These are phyloP conservation scores for Nowickia ferox DNA, from an alignment of 2,888 invertebrate species.

Conservation along the genomic window DNA sequence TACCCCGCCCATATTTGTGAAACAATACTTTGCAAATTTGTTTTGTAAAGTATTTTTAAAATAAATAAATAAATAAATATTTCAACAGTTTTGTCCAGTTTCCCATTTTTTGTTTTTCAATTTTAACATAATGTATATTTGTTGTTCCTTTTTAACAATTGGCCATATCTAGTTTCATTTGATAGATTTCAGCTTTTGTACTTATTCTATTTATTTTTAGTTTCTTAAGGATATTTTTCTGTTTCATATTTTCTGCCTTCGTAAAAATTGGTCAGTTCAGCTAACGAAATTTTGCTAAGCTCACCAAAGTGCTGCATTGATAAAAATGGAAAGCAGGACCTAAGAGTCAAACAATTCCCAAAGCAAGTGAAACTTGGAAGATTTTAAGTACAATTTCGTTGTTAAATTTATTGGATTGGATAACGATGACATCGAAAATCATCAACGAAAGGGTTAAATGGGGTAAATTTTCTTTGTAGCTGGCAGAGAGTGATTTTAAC, in stretches of 20 bases:
- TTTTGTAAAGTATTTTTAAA: no score
- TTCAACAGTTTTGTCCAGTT: slow-evolving; percentile 33
- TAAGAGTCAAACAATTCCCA: slow-evolving; percentile 65
- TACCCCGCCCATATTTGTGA: no score
- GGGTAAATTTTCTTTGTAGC: slow-evolving; percentile 30
- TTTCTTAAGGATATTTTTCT: slow-evolving; percentile 47
- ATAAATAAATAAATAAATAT: slow-evolving; percentile 66
- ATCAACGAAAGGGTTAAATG: slow-evolving; percentile 61
- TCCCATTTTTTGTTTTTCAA: background rate
- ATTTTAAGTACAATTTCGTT: slow-evolving; percentile 60
- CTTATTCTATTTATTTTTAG: slow-evolving; percentile 31
- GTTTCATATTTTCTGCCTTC: background rate
- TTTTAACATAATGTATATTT: background rate
- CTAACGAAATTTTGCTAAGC: slow-evolving; percentile 48
- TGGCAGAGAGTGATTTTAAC: slow-evolving; percentile 28
- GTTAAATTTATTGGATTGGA: slow-evolving; percentile 47
- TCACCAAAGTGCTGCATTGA: slow-evolving; percentile 41
- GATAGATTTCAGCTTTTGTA: slow-evolving; percentile 47
- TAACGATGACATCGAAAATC: slow-evolving; percentile 23
- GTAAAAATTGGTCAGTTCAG: slow-evolving; percentile 63
- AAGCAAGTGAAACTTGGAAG: slow-evolving; percentile 49
- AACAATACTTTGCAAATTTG: no score
- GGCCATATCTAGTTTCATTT: slow-evolving; percentile 62
- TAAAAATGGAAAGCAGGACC: slow-evolving; percentile 45
- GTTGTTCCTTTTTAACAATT: slow-evolving; percentile 60